A percentile compares a stretch with the other conserved stretches of the same genome.
These are phyloP conservation scores for Euwallacea fornicatus DNA, from an alignment of 1,140 invertebrate genomes.

Conservation along the genomic window DNA sequence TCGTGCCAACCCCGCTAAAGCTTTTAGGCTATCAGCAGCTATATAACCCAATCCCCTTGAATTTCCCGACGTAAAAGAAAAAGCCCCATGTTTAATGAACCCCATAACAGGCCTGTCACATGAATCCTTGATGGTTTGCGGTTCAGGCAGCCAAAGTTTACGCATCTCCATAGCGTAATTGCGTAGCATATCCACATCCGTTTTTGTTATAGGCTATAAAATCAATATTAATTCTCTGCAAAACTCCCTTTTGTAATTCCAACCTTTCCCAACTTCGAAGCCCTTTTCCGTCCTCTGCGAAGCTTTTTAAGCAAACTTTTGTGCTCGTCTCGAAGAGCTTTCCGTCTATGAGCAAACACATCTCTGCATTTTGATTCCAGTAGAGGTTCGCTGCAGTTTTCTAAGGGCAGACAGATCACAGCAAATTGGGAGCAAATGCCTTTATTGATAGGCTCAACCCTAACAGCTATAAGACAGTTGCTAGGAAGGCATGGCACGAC, in stretches of 20 bases:
- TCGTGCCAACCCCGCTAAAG: constrained; percentile 51
- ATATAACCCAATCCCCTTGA: constrained; percentile 71
- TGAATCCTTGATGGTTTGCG: constrained; percentile 60
- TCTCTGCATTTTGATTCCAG: constrained; percentile 63
- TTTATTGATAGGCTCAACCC: constrained; percentile 55
- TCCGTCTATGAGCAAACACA: constrained; percentile 60
- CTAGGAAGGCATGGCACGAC: constrained; percentile 1
- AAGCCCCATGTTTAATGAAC: constrained; percentile 70
- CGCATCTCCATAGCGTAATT: constrained; percentile 65
- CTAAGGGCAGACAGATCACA: constrained; percentile 66
- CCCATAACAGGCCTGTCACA: constrained; percentile 72
- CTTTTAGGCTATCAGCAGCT: constrained; percentile 59
- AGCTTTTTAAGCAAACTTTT: constrained; percentile 61
- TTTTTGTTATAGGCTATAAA: constrained; percentile 49
- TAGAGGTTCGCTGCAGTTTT: constrained; percentile 60
- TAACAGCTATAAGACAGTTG: constrained; percentile 60
- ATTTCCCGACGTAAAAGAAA: constrained; percentile 67
- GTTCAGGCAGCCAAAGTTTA: constrained; percentile 68
- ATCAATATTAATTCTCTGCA: constrained; percentile 15
- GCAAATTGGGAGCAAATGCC: constrained; percentile 60
- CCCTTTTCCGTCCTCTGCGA: constrained; percentile 58
- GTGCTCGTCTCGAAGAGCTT: constrained; percentile 61
- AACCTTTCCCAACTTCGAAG: constrained; percentile 54
- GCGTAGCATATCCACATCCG: constrained; percentile 52
- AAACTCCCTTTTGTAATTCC: background rate